Evolutionary conservation across 2,888 invertebrate species (phyloP).

Genomic region (Scelioninae gen. 1): DNA sequence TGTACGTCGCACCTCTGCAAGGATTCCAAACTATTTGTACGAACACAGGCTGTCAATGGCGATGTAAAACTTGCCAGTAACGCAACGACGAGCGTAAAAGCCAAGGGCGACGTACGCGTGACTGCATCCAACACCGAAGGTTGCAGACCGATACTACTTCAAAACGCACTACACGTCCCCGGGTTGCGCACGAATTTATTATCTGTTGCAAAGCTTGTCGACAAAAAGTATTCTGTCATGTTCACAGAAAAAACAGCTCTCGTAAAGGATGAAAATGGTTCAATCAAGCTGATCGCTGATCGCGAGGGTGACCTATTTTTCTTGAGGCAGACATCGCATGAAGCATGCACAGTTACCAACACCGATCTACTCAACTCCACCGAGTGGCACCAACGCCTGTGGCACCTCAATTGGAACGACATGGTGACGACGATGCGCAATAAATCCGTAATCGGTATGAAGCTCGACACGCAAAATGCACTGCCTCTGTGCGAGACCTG

Average conservation of each 20-base stretch:
- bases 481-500: no score
- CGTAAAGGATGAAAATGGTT: neutral
- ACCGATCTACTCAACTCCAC: no score
- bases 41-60: neutral
- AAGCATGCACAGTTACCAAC: no score
- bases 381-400: no score
- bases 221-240: neutral
- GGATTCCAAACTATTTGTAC: slow-evolving; percentile 18
- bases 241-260: neutral
- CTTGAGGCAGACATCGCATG: neutral
- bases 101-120: slow-evolving; percentile 50
- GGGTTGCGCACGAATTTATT: slow-evolving; percentile 22
- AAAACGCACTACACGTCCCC: slow-evolving; percentile 37
- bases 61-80: slow-evolving; percentile 50
- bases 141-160: neutral
- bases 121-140: neutral
- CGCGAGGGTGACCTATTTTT: neutral
- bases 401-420: no score
- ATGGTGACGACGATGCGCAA: no score
- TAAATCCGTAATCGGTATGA: no score
- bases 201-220: slow-evolving; percentile 31
- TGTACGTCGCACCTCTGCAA: slow-evolving; percentile 46
- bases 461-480: no score
- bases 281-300: neutral
- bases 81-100: slow-evolving; percentile 34